Evolutionary conservation across 2,888 invertebrate genomes (phyloP).

Genomic region (Rhodophaea formosa): DNA sequence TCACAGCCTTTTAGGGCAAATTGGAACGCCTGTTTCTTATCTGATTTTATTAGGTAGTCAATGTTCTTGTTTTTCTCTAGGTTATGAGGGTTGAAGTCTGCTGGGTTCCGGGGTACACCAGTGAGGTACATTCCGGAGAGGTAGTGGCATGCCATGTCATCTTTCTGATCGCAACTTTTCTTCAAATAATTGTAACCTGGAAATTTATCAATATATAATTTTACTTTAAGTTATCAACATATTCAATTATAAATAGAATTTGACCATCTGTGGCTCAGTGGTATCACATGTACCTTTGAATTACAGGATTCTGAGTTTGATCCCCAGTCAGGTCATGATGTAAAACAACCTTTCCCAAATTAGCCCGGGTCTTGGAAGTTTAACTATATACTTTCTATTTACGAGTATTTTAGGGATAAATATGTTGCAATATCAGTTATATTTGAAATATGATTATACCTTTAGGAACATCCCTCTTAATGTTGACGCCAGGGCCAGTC

Average conservation of each 20-base stretch:
- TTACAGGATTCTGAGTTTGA: no score
- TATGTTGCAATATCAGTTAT: no score
- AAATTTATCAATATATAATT: constrained; percentile 10
- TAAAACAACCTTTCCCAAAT: no score
- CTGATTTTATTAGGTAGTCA: constrained; percentile 81
- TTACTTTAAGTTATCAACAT: no score
- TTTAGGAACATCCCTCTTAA: constrained; percentile 81
- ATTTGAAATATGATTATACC: no score
- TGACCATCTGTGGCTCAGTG: no score
- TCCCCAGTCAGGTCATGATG: no score
- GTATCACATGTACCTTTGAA: no score
- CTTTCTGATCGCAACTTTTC: constrained; percentile 80
- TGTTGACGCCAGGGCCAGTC: constrained; percentile 76
- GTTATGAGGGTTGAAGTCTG: constrained; percentile 65
- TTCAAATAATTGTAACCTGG: constrained; percentile 82
- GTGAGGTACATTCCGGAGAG: constrained; percentile 89
- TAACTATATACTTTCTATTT: no score
- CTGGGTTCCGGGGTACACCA: constrained; percentile 84
- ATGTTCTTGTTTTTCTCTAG: constrained; percentile 63
- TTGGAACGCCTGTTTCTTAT: constrained; percentile 89
- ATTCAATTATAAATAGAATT: no score
- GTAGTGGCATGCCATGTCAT: constrained; percentile 89
- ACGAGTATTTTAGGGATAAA: no score
- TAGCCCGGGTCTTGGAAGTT: no score
- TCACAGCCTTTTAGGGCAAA: constrained; percentile 91